Evolutionary conservation across 2,797 vertebrate species (phyloP).

Genomic region (Bufotes viridis): DNA sequence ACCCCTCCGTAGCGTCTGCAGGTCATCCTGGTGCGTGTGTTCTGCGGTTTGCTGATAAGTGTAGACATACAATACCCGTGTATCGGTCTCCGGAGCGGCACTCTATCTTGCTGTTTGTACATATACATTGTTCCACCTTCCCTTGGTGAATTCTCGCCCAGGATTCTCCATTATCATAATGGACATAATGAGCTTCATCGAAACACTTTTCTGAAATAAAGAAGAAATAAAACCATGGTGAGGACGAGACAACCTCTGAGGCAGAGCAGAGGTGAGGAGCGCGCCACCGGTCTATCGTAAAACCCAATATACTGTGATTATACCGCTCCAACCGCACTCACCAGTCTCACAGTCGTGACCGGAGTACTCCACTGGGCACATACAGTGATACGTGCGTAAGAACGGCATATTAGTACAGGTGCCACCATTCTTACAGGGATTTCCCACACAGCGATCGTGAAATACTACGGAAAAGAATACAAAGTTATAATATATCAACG

Average conservation of each 20-base stretch:
- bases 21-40: too few species aligned
- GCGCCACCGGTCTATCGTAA: neutral
- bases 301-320: neutral
- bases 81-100: conserved; percentile 76
- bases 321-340: conserved; percentile 68
- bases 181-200: conserved; percentile 80
- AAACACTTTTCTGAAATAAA: conserved; percentile 84
- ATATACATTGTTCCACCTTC: conserved; percentile 83
- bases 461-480: conserved; percentile 46
- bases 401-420: conserved; percentile 72
- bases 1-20: neutral
- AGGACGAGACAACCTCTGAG: neutral
- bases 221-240: neutral
- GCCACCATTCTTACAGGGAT: conserved; percentile 85
- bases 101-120: conserved; percentile 67
- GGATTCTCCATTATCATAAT: conserved; percentile 81
- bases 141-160: conserved; percentile 86
- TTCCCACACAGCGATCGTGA: conserved; percentile 73
- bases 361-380: conserved; percentile 79
- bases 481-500: neutral
- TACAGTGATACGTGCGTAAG: conserved; percentile 75
- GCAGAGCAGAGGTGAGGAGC: neutral
- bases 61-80: conserved; percentile 74
- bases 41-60: too few species aligned
- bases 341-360: conserved; percentile 83